Base-by-base conservation (phyloP, 2,113 vertebrate genomes). In the Ageneiosus marmoratus region DNA sequence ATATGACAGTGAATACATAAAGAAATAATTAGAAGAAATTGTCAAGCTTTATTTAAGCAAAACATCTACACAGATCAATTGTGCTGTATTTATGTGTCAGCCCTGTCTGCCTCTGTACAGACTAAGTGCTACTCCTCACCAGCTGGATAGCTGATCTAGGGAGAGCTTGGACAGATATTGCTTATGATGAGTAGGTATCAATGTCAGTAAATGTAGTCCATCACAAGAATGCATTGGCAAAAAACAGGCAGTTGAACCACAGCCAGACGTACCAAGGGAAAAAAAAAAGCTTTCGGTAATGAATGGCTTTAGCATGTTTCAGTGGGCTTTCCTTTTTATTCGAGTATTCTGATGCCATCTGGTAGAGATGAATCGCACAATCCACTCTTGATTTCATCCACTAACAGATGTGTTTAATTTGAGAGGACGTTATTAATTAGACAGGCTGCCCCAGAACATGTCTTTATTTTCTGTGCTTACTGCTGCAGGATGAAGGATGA, bases 341-440 rank as follows among this genome's bases (percentile, higher is more conserved):
- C 58, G 29, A 46, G 60, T 74, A 62, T 84, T 51, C 46, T 27
- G 69, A 62, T 63, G 83, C 83, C 69, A 75, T 81, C 79, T 85
- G 83, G 62, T 81, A 81, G 16, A 10, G 37, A 58, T 75, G 58
- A 67, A 12, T 41, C 11, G 20, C 34, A 70, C 46, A 79, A 51
- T 73, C 22, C 8, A 5, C 63, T 63, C 55, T 81, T 62, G 4
- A 58, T 77, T 83, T 83, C 13, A 53, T 37, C n/a, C 50, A 22
- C 46, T 22, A 63, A 80, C 83, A 80, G 69, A 80, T 81, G 83
- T 79, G 60, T 46, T 80, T 20, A 48, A 65, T 80, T 74, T 74
- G 48, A 67, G 62, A 34, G 60, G 70, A 80, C 46, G 70, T 75
- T 37, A 37, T 51, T 44, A 74, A 74, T 84, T 65, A 84, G 78